These are phyloP conservation scores for Gymnoscelis rufifasciata DNA, from an alignment of 2,888 invertebrate genomes.

Conservation along the genomic window DNA sequence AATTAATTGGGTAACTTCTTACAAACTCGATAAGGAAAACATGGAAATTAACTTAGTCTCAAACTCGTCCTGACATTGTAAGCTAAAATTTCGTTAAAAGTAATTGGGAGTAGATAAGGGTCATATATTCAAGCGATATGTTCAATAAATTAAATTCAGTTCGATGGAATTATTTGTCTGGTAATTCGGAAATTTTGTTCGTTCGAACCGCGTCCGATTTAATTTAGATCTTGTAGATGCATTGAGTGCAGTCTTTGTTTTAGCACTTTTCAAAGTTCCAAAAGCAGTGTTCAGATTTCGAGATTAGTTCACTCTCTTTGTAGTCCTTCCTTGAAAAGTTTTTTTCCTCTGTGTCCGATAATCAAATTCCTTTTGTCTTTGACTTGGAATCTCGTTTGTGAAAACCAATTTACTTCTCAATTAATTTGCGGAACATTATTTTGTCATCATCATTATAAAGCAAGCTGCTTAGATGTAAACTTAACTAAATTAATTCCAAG, in stretches of 20 bases:
- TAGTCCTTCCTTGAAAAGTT: slow-evolving; percentile 46
- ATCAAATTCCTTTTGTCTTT: slow-evolving; percentile 39
- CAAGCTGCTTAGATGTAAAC: slow-evolving; percentile 4
- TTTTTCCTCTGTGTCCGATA: slow-evolving; percentile 46
- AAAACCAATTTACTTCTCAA: not conserved
- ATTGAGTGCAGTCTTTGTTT: slow-evolving; percentile 46
- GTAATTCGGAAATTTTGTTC: slow-evolving; percentile 50
- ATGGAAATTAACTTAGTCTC: slow-evolving; percentile 46
- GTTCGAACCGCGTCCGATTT: slow-evolving; percentile 34
- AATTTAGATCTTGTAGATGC: slow-evolving; percentile 45
- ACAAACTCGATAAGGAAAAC: slow-evolving; percentile 51
- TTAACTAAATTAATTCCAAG: slow-evolving; percentile 13
- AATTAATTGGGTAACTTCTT: slow-evolving; percentile 41
- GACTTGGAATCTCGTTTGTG: slow-evolving; percentile 16
- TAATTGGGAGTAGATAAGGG: slow-evolving; percentile 58
- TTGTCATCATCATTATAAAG: slow-evolving; percentile 4
- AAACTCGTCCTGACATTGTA: slow-evolving; percentile 44
- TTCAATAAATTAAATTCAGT: slow-evolving; percentile 46
- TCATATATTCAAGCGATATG: slow-evolving; percentile 45
- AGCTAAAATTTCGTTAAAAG: slow-evolving; percentile 55
- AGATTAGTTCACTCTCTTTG: slow-evolving; percentile 60
- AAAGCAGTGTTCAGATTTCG: slow-evolving; percentile 51
- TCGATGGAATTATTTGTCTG: slow-evolving; percentile 33
- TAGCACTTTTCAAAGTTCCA: slow-evolving; percentile 44
- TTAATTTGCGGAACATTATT: slow-evolving; percentile 1